A percentile compares a stretch with the other conserved stretches of the same genome.
phyloP scores from a whole-genome alignment of 1,140 invertebrate species.

The Lysiphlebus fabarum region DNA sequence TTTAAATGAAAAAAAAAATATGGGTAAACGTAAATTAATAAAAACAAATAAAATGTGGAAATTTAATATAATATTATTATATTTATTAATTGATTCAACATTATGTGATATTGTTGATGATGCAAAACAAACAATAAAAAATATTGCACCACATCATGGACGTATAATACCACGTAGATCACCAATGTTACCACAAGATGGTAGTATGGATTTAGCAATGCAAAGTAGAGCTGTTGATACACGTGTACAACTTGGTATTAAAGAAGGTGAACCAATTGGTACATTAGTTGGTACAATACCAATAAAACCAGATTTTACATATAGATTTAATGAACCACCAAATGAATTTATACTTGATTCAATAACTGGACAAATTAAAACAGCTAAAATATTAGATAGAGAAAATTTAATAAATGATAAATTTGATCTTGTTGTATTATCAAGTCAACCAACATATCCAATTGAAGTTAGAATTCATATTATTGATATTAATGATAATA shows the following conservation, averaged over 20 bases:
- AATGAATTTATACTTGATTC: conserved; percentile 78
- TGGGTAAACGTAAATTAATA: conserved; percentile 2
- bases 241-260: conserved; percentile 77
- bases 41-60: conserved; percentile 28
- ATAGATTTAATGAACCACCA: conserved; percentile 86
- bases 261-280: conserved; percentile 77
- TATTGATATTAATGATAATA: conserved; percentile 85
- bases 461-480: conserved; percentile 86
- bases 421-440: conserved; percentile 85
- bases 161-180: conserved; percentile 46
- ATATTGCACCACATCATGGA: conserved; percentile 18
- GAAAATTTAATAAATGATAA: conserved; percentile 73
- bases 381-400: conserved; percentile 75
- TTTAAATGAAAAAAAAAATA: conserved; percentile 12
- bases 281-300: conserved; percentile 82
- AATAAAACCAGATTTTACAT: conserved; percentile 81
- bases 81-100: no score
- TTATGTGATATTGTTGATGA: no score
- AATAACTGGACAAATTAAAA: conserved; percentile 77
- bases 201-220: conserved; percentile 62
- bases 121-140: no score
- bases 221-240: conserved; percentile 83
- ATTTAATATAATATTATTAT: no score
- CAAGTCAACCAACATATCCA: conserved; percentile 88
- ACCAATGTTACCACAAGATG: conserved; percentile 44